Evolutionary conservation across 2,797 vertebrate genomes (phyloP).

Genomic region (Microhierax caerulescens): DNA sequence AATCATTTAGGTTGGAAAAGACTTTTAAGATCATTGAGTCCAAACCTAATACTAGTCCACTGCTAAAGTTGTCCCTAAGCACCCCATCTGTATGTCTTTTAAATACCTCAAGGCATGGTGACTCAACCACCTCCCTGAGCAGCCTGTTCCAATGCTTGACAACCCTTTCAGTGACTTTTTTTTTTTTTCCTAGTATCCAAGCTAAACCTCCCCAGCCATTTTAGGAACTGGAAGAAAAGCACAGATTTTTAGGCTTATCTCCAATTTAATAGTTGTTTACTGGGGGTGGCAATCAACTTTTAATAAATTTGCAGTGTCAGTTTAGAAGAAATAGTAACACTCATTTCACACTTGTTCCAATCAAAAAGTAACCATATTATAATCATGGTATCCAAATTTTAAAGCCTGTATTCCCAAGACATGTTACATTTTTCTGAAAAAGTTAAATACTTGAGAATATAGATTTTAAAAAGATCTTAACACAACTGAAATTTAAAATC

Average conservation of each 20-base stretch:
- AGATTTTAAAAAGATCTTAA: not conserved
- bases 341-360: not conserved
- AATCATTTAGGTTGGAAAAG: not conserved
- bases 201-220: not conserved
- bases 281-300: not conserved
- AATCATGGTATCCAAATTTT: not conserved
- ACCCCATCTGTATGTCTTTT: not conserved
- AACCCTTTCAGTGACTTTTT: not conserved
- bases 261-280: not conserved
- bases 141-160: not conserved
- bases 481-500: not conserved
- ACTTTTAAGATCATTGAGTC: not conserved
- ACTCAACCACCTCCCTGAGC: not conserved
- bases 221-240: not conserved
- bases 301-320: not conserved
- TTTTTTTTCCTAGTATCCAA: not conserved
- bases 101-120: not conserved
- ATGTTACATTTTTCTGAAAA: not conserved
- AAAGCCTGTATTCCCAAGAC: not conserved
- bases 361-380: not conserved
- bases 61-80: not conserved
- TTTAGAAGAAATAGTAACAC: not conserved
- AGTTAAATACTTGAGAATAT: not conserved
- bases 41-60: not conserved
- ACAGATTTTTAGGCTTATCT: not conserved